Evolutionary conservation across 2,113 vertebrate genomes (phyloP), one percentile per base, ranked within the genome.

Genomic region (Calonectris borealis): DNA sequence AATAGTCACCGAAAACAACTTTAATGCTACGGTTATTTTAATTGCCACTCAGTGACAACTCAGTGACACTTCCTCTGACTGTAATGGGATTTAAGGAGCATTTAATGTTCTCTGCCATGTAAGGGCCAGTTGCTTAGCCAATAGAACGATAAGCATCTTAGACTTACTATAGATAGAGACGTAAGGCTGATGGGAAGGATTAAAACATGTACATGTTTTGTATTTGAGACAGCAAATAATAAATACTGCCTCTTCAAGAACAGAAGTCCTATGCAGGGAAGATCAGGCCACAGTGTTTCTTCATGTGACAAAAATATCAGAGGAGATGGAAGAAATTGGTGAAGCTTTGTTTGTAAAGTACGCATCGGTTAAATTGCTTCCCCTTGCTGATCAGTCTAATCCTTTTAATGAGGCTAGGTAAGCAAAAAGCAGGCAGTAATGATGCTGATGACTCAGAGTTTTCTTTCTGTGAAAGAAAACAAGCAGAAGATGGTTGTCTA

Each of bases 321-420:
- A 94, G 64, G 65, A 84, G 51, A 69, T 52, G 57, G 65, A 82
- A 91, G 49, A 93, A 93, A 93, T 49, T 38, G 69, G 52, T 88
- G 70, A 88, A 86, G 92, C 58, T 93, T 94, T 93, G 49, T 80
- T 80, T 96, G 88, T 83, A 64, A 94, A 76, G 87, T 68, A 32
- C 38, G 22, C n/a, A 26, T 29, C 8, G 15, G 58, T 95, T 95
- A 96, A 92, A 86, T 93, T 94, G 79, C 77, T 96, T 68, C 72
- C 75, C 57, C 18, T 85, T 95, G 95, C 90, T 93, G 95, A 94
- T 75, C 11, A 8, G 51, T 69, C 75, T 88, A 80, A 96, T 94
- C 83, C 79, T 86, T 83, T 54, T 97, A 96, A 97, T 82, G 92
- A 97, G 68, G 57, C 91, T 93, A 88, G 61, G 79, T 97, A 94